Conservation (phyloP, 2,113 vertebrate genomes). For the Tragelaphus scriptus region DNA sequence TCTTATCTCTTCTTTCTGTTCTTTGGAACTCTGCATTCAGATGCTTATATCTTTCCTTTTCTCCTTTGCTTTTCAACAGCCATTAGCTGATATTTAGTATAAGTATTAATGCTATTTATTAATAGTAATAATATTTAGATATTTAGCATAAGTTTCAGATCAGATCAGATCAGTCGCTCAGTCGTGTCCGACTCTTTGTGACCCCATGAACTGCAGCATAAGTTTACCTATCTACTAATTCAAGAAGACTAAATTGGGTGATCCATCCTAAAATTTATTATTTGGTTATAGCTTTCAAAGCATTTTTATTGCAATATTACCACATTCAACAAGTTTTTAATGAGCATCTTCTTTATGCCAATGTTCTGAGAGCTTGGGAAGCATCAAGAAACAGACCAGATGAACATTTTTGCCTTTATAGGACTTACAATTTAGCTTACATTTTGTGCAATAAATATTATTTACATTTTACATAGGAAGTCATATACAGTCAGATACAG, state of each 20-base stretch:
- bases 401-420: neutral
- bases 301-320: neutral
- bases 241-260: neutral
- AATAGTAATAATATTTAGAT: neutral
- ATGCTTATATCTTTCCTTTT: too few species aligned
- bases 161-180: too few species aligned
- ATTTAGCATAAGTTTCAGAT: neutral
- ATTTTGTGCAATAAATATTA: neutral
- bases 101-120: neutral
- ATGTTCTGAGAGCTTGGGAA: neutral
- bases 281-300: neutral
- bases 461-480: neutral
- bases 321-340: neutral
- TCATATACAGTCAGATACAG: neutral
- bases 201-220: too few species aligned
- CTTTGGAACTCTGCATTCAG: too few species aligned
- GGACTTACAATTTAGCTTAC: slow-evolving; percentile 4
- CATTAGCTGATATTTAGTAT: neutral
- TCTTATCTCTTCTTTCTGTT: too few species aligned
- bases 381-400: neutral
- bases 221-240: neutral
- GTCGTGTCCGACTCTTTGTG: too few species aligned
- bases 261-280: neutral
- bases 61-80: too few species aligned
- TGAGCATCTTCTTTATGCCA: neutral